A percentile compares a stretch with the other conserved stretches of the same genome.
phyloP scores from a whole-genome alignment of 1,140 invertebrate genomes.

The Probaryconus sp. region DNA sequence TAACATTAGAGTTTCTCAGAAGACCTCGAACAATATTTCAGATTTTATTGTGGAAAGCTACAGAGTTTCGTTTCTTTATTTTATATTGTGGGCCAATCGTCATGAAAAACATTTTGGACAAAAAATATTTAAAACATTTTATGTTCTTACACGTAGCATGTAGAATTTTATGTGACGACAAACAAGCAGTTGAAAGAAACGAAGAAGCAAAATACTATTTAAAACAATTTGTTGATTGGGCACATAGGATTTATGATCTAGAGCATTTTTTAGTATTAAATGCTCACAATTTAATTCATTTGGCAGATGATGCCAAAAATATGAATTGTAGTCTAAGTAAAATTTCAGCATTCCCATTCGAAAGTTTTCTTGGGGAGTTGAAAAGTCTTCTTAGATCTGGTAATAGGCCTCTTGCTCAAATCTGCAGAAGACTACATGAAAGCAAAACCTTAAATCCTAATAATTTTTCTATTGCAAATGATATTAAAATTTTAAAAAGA shows the following conservation, averaged over 20 bases:
- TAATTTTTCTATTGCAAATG: too few relatives aligned
- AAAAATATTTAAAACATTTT: constrained; percentile 37
- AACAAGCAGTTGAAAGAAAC: background rate
- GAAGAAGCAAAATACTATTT: background rate
- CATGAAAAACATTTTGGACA: constrained; percentile 19
- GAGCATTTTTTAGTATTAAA: constrained; percentile 5
- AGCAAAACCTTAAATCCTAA: background rate
- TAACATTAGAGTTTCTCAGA: constrained; percentile 41
- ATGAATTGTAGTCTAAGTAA: background rate
- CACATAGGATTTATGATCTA: constrained; percentile 1
- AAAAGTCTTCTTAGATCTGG: constrained; percentile 1
- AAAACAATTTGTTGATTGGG: background rate
- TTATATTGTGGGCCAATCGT: constrained; percentile 47
- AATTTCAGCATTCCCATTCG: constrained; percentile 4
- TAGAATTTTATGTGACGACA: constrained; percentile 9
- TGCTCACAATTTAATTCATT: constrained; percentile 17
- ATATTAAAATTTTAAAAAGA: background rate
- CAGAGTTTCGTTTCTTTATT: constrained; percentile 44
- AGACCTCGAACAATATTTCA: constrained; percentile 14
- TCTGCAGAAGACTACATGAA: background rate
- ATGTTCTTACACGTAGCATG: constrained; percentile 30
- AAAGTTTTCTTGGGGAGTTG: background rate
- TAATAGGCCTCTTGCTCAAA: background rate
- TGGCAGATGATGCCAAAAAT: background rate
- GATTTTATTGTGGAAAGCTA: constrained; percentile 32